phyloP scores from a whole-genome alignment of 2,113 vertebrate genomes.

The Pteruthius melanotis region DNA sequence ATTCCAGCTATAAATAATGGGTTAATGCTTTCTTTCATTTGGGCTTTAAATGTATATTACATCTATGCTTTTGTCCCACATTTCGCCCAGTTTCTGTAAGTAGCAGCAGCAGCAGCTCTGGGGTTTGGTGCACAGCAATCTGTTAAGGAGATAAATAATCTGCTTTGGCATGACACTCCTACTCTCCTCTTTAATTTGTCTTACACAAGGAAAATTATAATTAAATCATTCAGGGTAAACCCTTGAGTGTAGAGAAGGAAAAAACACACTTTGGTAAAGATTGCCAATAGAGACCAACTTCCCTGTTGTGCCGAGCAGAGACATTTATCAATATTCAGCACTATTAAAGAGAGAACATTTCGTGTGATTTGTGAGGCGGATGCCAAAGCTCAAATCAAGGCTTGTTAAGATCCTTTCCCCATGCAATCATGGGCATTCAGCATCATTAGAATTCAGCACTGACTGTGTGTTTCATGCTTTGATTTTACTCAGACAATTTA shows the following conservation, averaged over 20 bases:
- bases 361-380: conserved; percentile 73
- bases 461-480: conserved; percentile 63
- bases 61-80: conserved; percentile 57
- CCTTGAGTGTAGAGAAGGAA: conserved; percentile 79
- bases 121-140: conserved; percentile 88
- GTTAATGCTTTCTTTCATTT: conserved; percentile 53
- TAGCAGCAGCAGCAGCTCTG: conserved; percentile 80
- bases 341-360: conserved; percentile 63
- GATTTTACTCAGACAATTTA: conserved; percentile 73
- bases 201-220: conserved; percentile 91
- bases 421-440: conserved; percentile 57
- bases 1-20: conserved; percentile 33
- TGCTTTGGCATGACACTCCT: conserved; percentile 88
- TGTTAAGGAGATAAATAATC: conserved; percentile 97
- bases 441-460: conserved; percentile 74
- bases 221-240: conserved; percentile 95
- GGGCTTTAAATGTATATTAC: conserved; percentile 49
- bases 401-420: conserved; percentile 74
- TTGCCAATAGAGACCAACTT: conserved; percentile 77
- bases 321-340: conserved; percentile 80
- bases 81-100: conserved; percentile 47
- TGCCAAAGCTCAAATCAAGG: conserved; percentile 69
- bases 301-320: conserved; percentile 70
- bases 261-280: conserved; percentile 75
- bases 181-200: conserved; percentile 92